Evolutionary conservation across 2,888 invertebrate species (phyloP), one percentile per base, ranked within the genome.

Genomic region (Pseudolycoriella hygida): DNA sequence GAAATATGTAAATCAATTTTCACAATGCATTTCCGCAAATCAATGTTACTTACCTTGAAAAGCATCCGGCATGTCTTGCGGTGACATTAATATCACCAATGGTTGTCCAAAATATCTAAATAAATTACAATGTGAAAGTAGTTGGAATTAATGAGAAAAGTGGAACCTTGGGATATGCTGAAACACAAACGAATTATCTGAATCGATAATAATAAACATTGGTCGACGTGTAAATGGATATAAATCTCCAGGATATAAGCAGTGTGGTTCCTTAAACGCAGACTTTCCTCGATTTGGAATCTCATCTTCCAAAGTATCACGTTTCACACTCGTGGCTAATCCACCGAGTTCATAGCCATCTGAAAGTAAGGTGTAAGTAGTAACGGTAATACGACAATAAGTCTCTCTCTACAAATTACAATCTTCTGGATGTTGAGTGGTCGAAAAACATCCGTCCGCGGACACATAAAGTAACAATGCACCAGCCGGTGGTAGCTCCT

Each of bases 321-420:
- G 73, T 62, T 85, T 84, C 54, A 83, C 84, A 59, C 86, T 87
- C 19, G 92, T 93, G 47, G 84, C 76, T 37, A 94, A 79, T 43
- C 94, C 94, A 32, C 93, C 93, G 54, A 82, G 69, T 63, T 93
- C 92, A 67, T 89, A 93, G 47, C 88, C 90, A 73, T 77, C 81
- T 80, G 66, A 66, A 60, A 51, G 49, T 52, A 51, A 50, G 48
- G 20, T n/a, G n/a, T n/a, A n/a, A n/a, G n/a, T n/a, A n/a, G 44
- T 50, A 44, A 6, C 15, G 19, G 43, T 19, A 43, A 30, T 39
- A 42, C 43, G 19, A 25, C 25, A 41, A 19, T 40, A 5, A 40
- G 17, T n/a, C n/a, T n/a, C n/a, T n/a, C n/a, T n/a, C n/a, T n/a
- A n/a, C n/a, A 5, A 3, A 38, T 76, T 70, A 89, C 89, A 80